phyloP scores from a whole-genome alignment of 2,888 invertebrate genomes.

The Callimorpha dominula region DNA sequence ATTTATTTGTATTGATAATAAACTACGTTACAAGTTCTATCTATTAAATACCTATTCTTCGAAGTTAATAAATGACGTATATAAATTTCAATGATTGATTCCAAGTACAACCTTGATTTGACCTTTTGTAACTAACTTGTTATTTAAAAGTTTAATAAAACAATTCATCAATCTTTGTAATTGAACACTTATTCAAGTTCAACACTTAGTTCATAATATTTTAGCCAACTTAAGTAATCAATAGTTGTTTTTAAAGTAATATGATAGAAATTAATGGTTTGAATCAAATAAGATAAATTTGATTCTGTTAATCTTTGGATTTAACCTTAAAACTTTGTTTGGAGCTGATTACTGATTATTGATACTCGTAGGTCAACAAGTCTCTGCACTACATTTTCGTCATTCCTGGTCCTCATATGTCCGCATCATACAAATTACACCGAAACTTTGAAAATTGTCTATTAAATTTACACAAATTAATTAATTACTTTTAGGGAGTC shows the following conservation, averaged over 20 bases:
- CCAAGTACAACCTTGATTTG: background rate
- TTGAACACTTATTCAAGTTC: conserved; percentile 1
- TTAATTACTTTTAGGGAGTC: too few species aligned
- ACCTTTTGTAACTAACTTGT: conserved; percentile 4
- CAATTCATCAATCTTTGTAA: conserved; percentile 14
- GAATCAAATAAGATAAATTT: conserved; percentile 6
- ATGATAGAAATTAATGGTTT: background rate
- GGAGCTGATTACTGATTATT: background rate
- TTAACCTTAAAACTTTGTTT: background rate
- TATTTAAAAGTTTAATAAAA: conserved; percentile 14
- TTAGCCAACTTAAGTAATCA: background rate
- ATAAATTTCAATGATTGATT: conserved; percentile 2
- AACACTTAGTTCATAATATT: conserved; percentile 6
- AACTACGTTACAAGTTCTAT: background rate
- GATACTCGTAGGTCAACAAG: too few species aligned
- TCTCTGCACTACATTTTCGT: too few species aligned
- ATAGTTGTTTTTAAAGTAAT: conserved; percentile 9
- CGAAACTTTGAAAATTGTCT: too few species aligned
- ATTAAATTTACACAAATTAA: too few species aligned
- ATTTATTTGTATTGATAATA: background rate
- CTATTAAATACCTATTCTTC: background rate
- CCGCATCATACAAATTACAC: too few species aligned
- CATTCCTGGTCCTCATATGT: too few species aligned
- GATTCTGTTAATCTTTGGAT: background rate
- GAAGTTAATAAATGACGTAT: background rate